Conservation (phyloP, 35 echinoderm and acorn worm species). For the Apostichopus japonicus region DNA sequence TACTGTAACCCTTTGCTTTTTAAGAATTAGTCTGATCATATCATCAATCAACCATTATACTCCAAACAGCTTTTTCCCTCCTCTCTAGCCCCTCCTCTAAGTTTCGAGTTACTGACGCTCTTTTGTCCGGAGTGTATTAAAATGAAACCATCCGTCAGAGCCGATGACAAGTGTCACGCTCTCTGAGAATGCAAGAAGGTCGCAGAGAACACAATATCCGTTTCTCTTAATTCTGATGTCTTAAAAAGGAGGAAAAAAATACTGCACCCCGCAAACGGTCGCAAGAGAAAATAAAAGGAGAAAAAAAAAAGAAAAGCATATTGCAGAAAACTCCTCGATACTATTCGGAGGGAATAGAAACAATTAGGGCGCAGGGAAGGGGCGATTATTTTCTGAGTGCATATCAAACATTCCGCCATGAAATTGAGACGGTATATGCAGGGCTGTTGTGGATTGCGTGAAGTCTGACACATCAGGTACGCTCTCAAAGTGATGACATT, state of each 20-base stretch:
- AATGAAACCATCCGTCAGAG: constrained; percentile 32
- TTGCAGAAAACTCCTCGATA: no score
- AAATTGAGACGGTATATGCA: neutral
- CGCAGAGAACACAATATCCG: neutral
- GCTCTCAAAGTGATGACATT: no score
- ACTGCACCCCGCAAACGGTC: no score
- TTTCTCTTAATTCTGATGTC: no score
- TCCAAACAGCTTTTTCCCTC: neutral
- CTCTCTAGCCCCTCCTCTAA: neutral
- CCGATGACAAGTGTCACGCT: constrained; percentile 22
- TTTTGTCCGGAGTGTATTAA: constrained; percentile 16
- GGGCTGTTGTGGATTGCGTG: no score
- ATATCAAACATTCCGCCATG: neutral
- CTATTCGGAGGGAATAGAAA: neutral
- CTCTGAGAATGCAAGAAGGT: constrained; percentile 14
- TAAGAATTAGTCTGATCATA: neutral
- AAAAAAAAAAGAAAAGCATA: no score
- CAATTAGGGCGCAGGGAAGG: neutral
- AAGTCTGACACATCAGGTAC: no score
- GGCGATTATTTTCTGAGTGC: neutral
- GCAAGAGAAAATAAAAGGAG: no score
- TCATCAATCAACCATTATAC: constrained; percentile 12
- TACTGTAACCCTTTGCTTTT: neutral
- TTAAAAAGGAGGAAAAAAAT: no score
- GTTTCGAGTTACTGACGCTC: constrained; percentile 24